Percentiles rank a stretch among this genome's conserved stretches.
Evolutionary conservation across 2,797 vertebrate species (phyloP).

Genomic region (Clarias fuscus): DNA sequence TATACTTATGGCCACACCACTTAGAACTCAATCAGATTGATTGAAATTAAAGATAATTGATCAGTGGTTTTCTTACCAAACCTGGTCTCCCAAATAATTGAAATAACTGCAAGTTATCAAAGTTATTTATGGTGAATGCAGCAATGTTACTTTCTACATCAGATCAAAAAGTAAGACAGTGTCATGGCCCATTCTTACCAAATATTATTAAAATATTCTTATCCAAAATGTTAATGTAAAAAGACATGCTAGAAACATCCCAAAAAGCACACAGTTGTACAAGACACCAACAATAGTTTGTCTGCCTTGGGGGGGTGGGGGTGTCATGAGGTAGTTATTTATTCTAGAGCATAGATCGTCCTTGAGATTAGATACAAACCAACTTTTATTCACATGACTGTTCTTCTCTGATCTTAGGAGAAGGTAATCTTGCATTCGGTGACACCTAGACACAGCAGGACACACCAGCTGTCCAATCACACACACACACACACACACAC

Average conservation of each 20-base stretch:
- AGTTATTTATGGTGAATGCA: too few relatives aligned
- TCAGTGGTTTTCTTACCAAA: too few relatives aligned
- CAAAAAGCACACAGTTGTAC: not conserved
- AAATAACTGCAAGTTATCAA: too few relatives aligned
- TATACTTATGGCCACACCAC: too few relatives aligned
- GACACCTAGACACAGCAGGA: constrained; percentile 18
- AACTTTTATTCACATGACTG: constrained; percentile 7
- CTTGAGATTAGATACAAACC: constrained; percentile 7
- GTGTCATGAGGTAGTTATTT: not conserved
- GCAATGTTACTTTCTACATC: not conserved
- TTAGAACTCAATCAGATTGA: too few relatives aligned
- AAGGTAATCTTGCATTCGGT: constrained; percentile 15
- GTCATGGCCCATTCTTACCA: not conserved
- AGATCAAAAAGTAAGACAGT: not conserved
- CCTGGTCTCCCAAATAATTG: too few relatives aligned
- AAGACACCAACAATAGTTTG: constrained; percentile 7
- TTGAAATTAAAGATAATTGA: too few relatives aligned
- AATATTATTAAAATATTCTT: not conserved
- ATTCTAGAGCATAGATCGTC: not conserved
- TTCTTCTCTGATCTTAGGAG: not conserved
- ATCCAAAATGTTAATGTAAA: not conserved
- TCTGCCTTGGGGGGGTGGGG: not conserved
- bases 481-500: not conserved
- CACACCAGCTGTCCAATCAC: constrained; percentile 9
- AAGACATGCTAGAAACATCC: not conserved